A percentile compares a stretch with the other conserved stretches of the same genome.
These are phyloP conservation scores for Creontiades dilutus DNA, from an alignment of 2,888 invertebrate species.

Conservation along the genomic window DNA sequence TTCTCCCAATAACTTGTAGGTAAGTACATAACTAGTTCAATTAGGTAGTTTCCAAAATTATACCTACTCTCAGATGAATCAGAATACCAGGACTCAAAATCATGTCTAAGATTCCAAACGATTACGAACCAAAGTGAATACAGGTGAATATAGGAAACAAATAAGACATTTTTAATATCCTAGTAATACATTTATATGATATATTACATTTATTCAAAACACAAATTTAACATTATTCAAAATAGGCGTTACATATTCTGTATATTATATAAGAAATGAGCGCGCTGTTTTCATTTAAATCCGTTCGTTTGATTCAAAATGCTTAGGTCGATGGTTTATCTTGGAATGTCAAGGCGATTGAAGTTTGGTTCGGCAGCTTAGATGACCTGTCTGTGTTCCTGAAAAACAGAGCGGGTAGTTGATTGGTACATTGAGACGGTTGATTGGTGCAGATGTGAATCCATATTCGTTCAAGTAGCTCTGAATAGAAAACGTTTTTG, in stretches of 20 bases:
- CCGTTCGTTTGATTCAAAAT: conserved; percentile 33
- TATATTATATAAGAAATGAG: conserved; percentile 28
- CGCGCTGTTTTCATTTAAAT: conserved; percentile 7
- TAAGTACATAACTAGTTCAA: too few relatives aligned
- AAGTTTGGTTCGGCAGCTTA: not conserved
- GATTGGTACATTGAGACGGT: too few relatives aligned
- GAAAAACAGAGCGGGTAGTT: not conserved
- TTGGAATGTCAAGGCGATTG: conserved; percentile 17
- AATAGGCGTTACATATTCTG: conserved; percentile 30
- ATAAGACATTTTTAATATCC: not conserved
- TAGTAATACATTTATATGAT: not conserved
- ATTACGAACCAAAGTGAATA: too few relatives aligned
- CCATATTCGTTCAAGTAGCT: too few relatives aligned
- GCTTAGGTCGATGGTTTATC: not conserved
- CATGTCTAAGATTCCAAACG: too few relatives aligned
- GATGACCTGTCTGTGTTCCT: not conserved
- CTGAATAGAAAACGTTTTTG: too few relatives aligned
- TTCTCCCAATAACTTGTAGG: too few relatives aligned
- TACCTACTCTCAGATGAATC: too few relatives aligned
- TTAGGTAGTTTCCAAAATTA: too few relatives aligned
- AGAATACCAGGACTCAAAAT: too few relatives aligned
- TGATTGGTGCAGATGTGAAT: too few relatives aligned
- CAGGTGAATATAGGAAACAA: not conserved
- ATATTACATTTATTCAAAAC: not conserved
- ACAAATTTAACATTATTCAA: conserved; percentile 37